phyloP scores from a whole-genome alignment of 2,797 vertebrate species.

The Taeniopygia guttata region DNA sequence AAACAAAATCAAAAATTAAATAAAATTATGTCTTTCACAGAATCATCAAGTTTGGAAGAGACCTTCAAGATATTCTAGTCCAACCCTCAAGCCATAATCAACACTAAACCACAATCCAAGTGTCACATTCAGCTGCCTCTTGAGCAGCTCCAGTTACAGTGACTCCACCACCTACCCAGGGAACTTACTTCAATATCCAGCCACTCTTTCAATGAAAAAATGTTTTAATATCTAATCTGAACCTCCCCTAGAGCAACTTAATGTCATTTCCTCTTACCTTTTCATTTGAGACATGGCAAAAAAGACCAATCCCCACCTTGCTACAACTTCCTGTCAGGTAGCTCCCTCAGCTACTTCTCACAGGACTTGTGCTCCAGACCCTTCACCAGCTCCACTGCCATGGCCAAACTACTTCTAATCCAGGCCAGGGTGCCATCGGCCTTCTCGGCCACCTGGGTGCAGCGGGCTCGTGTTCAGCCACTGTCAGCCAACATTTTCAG shows the following conservation, averaged over 20 bases:
- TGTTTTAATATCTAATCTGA: not conserved
- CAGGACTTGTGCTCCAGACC: not conserved
- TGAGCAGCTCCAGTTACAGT: not conserved
- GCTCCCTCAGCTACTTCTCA: not conserved
- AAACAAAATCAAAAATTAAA: not conserved
- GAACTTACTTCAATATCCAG: not conserved
- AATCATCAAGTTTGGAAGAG: not conserved
- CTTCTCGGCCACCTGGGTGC: not conserved
- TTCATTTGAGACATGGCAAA: not conserved
- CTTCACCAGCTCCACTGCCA: not conserved
- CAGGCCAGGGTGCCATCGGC: not conserved
- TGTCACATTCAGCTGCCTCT: not conserved
- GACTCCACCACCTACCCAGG: not conserved
- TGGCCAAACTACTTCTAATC: not conserved
- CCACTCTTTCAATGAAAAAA: not conserved
- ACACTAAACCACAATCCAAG: not conserved
- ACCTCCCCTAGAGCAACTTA: not conserved
- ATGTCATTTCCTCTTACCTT: rapidly evolving
- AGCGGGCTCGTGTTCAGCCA: not conserved
- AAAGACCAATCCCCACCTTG: not conserved
- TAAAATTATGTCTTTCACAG: not conserved
- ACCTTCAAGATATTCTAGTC: not conserved
- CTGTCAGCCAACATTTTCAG: not conserved
- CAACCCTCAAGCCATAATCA: not conserved
- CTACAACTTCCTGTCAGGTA: not conserved